These are phyloP conservation scores for Hirtodrosophila trivittata DNA, from an alignment of 2,888 invertebrate genomes.

Conservation along the genomic window DNA sequence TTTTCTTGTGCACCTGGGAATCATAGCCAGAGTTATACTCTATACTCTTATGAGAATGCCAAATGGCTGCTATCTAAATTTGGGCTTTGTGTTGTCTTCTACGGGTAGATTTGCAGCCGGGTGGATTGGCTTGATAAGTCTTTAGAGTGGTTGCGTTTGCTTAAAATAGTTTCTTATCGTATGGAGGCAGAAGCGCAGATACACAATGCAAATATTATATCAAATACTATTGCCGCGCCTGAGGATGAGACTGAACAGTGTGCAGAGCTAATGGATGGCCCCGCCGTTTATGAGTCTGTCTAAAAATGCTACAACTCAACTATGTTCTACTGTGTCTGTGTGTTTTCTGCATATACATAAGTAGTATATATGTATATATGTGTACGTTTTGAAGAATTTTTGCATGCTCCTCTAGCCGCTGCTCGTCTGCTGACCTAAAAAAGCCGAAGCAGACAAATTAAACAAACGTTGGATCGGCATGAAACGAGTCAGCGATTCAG, in stretches of 20 bases:
- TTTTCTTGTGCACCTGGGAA: conserved; percentile 16
- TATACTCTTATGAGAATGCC: neutral
- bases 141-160: conserved; percentile 5
- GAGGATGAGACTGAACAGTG: conserved; percentile 2
- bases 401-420: conserved; percentile 35
- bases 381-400: conserved; percentile 29
- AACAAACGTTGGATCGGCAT: conserved; percentile 63
- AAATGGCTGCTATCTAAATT: conserved; percentile 33
- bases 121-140: conserved; percentile 30
- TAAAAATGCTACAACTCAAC: conserved; percentile 6
- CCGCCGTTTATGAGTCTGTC: conserved; percentile 20
- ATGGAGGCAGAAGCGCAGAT: conserved; percentile 23
- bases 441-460: conserved; percentile 71
- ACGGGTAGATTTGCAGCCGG: conserved; percentile 22
- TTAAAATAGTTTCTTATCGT: conserved; percentile 29
- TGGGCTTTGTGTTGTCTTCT: conserved; percentile 8
- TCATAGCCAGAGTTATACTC: too few species aligned
- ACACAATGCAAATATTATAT: conserved; percentile 48
- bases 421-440: conserved; percentile 63
- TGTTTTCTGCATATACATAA: conserved; percentile 1
- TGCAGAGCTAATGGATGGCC: conserved; percentile 30
- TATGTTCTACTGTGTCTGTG: conserved; percentile 6
- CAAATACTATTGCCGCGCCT: conserved; percentile 16
- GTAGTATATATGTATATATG: neutral
- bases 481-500: conserved; percentile 64